Conservation (phyloP, 2,113 vertebrate genomes). For the Delphinus delphis region DNA sequence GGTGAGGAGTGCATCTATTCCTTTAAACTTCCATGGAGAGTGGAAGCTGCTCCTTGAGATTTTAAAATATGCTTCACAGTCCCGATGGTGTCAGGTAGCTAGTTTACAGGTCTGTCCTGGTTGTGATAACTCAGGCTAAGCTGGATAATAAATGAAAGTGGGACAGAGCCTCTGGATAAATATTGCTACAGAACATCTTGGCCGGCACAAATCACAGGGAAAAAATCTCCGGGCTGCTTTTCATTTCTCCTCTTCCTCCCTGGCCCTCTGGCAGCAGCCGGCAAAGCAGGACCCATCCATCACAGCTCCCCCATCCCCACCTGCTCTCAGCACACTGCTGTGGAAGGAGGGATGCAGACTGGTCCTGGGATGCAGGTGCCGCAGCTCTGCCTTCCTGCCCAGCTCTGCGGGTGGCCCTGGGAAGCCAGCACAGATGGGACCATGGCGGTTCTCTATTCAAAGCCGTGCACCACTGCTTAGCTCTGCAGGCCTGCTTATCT, state of each 20-base stretch:
- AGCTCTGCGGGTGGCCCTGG: not conserved
- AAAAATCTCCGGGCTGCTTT: slow-evolving; percentile 65
- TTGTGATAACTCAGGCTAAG: slow-evolving; percentile 72
- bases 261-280: slow-evolving; percentile 48
- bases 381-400: not conserved
- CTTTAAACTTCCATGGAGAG: slow-evolving; percentile 45
- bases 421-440: not conserved
- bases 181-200: slow-evolving; percentile 62
- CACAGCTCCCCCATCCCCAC: not conserved
- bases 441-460: not conserved
- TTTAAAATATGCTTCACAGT: slow-evolving; percentile 61
- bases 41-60: slow-evolving; percentile 51
- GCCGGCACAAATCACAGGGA: slow-evolving; percentile 65
- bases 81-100: slow-evolving; percentile 66
- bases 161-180: slow-evolving; percentile 57
- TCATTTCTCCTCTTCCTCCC: slow-evolving; percentile 68
- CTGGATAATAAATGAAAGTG: slow-evolving; percentile 69
- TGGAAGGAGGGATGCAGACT: not conserved
- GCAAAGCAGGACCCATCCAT: slow-evolving; percentile 52
- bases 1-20: not conserved
- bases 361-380: not conserved
- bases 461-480: not conserved
- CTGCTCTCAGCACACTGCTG: not conserved
- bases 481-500: not conserved
- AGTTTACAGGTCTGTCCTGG: slow-evolving; percentile 72